phyloP scores from a whole-genome alignment of 2,113 vertebrate genomes.

The Halcyon malimbica region DNA sequence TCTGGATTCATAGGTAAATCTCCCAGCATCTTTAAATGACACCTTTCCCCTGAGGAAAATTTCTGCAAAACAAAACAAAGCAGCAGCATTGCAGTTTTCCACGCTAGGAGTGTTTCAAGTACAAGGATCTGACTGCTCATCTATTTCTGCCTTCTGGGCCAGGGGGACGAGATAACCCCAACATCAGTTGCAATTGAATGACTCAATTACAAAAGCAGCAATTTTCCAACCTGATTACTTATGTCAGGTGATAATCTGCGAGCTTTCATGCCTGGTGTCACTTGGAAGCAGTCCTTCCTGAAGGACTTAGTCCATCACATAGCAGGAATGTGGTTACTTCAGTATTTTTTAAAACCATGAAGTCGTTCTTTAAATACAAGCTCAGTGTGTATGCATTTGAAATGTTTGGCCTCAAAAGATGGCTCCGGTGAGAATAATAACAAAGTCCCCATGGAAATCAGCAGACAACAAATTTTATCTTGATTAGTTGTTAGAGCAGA shows the following conservation, averaged over 20 bases:
- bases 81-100: not conserved
- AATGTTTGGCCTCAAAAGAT: not conserved
- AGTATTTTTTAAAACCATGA: not conserved
- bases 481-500: not conserved
- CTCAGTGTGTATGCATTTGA: not conserved
- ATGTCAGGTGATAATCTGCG: not conserved
- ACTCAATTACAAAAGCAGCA: slow-evolving; percentile 35
- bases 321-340: not conserved
- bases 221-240: slow-evolving; percentile 31
- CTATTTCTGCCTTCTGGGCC: not conserved
- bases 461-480: not conserved
- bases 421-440: not conserved
- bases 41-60: not conserved
- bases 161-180: not conserved
- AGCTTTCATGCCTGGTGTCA: not conserved
- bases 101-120: not conserved
- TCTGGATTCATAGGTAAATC: not conserved
- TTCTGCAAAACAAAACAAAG: not conserved
- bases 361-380: not conserved
- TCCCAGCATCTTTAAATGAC: not conserved
- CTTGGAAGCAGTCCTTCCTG: not conserved
- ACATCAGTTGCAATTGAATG: not conserved
- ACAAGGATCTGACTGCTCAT: not conserved
- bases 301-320: not conserved
- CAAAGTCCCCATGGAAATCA: not conserved